Evolutionary conservation across 2,797 vertebrate genomes (phyloP).

Genomic region (Enteromius argenteus): DNA sequence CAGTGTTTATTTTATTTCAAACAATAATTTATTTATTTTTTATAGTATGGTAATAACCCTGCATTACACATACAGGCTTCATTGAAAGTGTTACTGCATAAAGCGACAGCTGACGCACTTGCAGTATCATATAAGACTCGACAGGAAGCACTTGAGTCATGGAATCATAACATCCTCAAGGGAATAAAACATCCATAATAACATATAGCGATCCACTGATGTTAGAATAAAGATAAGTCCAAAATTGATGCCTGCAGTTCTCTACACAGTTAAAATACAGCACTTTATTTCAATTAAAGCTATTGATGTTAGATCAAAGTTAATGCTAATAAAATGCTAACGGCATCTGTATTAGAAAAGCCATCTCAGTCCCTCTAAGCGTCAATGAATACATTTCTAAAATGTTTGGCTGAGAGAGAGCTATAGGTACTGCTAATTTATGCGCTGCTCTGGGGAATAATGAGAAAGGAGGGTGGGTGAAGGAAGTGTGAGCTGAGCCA

Average conservation of each 20-base stretch:
- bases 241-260: constrained; percentile 35
- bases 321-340: constrained; percentile 53
- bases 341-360: constrained; percentile 44
- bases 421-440: constrained; percentile 58
- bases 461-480: constrained; percentile 53
- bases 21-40: background rate
- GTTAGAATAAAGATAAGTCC: constrained; percentile 28
- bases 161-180: constrained; percentile 16
- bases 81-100: background rate
- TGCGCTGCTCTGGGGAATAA: constrained; percentile 54
- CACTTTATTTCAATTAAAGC: constrained; percentile 55
- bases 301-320: constrained; percentile 56
- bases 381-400: constrained; percentile 49
- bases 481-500: constrained; percentile 56
- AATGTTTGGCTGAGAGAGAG: constrained; percentile 35
- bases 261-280: constrained; percentile 24
- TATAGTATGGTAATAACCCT: background rate
- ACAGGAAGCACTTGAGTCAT: background rate
- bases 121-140: background rate
- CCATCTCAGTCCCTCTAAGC: constrained; percentile 39
- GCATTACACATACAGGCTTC: background rate
- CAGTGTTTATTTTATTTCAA: background rate
- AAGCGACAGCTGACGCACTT: background rate
- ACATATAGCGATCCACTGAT: constrained; percentile 25
- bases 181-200: constrained; percentile 7